Evolutionary conservation across 2,113 vertebrate genomes (phyloP).

Genomic region (Psittacara wagleri): DNA sequence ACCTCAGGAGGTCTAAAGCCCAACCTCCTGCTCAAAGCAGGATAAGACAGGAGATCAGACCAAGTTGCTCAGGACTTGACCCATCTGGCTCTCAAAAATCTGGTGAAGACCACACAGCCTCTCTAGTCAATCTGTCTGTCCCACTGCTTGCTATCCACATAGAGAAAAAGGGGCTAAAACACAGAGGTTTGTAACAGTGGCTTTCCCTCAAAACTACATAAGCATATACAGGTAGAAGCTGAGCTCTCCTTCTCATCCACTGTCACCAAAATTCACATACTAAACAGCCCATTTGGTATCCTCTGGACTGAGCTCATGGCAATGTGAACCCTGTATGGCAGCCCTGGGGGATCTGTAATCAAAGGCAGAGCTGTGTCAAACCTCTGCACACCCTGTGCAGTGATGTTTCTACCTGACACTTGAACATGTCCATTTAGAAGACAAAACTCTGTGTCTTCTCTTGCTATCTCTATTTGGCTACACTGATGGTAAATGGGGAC

Average conservation of each 20-base stretch:
- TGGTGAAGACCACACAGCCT: not conserved
- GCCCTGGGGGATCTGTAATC: not conserved
- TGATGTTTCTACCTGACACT: not conserved
- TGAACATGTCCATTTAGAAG: not conserved
- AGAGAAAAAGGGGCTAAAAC: not conserved
- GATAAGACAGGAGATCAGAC: not conserved
- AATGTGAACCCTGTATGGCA: not conserved
- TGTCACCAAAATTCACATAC: not conserved
- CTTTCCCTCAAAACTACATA: not conserved
- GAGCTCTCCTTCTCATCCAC: not conserved
- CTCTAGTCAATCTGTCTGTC: not conserved
- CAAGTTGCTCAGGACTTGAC: not conserved
- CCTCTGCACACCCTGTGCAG: not conserved
- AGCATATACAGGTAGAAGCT: not conserved
- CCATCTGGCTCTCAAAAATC: not conserved
- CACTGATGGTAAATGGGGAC: not conserved
- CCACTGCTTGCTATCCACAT: rapidly evolving
- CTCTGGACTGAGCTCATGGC: not conserved
- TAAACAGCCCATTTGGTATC: not conserved
- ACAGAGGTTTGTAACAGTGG: not conserved
- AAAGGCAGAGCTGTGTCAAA: not conserved
- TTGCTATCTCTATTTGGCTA: not conserved
- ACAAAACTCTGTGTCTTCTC: not conserved
- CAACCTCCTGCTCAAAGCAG: not conserved
- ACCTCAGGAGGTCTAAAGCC: not conserved